Percentiles rank a stretch among this genome's conserved stretches.
Evolutionary conservation across 2,888 invertebrate genomes (phyloP).

Genomic region (Glaucopsyche alexis): DNA sequence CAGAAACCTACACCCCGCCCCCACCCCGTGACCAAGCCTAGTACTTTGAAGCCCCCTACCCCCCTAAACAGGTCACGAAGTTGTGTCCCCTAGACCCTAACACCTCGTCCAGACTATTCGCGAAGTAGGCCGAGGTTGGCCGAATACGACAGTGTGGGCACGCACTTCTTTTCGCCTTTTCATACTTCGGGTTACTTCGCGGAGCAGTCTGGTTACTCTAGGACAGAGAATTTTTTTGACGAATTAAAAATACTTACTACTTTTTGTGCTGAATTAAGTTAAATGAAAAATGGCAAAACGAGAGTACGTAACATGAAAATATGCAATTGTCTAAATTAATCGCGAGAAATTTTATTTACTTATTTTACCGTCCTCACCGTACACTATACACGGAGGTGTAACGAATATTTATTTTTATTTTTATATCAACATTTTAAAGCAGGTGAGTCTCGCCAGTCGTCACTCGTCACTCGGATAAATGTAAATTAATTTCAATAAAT

Average conservation of each 20-base stretch:
- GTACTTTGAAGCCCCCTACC: too few relatives aligned
- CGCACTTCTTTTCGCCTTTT: too few relatives aligned
- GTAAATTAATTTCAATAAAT: slow-evolving; percentile 2
- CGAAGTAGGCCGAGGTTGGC: too few relatives aligned
- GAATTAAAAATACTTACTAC: background rate
- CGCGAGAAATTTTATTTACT: background rate
- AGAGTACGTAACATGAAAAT: background rate
- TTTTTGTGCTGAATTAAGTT: background rate
- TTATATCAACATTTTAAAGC: background rate
- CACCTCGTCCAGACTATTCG: too few relatives aligned
- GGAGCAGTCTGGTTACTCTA: too few relatives aligned
- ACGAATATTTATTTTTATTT: background rate
- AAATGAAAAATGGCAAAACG: background rate
- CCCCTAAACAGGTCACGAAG: too few relatives aligned
- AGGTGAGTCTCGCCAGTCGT: background rate
- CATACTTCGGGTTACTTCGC: too few relatives aligned
- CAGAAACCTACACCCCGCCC: too few relatives aligned
- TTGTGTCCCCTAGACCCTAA: too few relatives aligned
- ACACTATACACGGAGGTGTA: too few relatives aligned
- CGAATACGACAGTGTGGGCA: too few relatives aligned
- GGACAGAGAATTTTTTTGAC: background rate
- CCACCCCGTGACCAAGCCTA: too few relatives aligned
- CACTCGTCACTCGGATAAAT: background rate
- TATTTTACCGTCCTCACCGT: background rate
- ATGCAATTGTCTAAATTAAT: slow-evolving; percentile 9